Base-by-base conservation (phyloP, 2,888 invertebrate genomes). In the Panzeria rudis region DNA sequence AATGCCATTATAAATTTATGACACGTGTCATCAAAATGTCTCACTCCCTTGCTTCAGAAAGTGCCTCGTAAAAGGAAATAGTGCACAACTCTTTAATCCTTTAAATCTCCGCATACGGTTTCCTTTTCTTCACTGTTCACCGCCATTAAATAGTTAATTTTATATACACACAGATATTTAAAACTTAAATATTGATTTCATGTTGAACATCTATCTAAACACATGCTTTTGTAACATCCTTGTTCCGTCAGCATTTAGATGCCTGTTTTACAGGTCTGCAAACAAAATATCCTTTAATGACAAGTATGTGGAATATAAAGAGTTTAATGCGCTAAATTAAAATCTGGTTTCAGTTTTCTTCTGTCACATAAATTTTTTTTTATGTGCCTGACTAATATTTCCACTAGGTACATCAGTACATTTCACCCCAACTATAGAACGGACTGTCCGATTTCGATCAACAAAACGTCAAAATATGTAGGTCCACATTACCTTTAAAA, bases 1-100 rank as follows among this genome's bases (percentile, higher is more conserved):
- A 64, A 61, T 72, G 44, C 13, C 62, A 69, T 68, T 72, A 61
- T 8, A 61, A 50, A 76, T 61, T 35, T 69, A 52, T 61, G 64
- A n/a, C 47, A 75, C 78, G 75, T 75, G 54, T 23, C 56, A 54
- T 29, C 8, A 41, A 35, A 54, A n/a, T 20, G 17, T 6, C 29
- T 13, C 17, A 13, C 11, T 38, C 47, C 47, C 7, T 11, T 29
- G 17, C 11, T 17, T n/a, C 29, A n/a, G 44, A 64, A 64, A 50
- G 29, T 47, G 29, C 11, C 64, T 71, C 11, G 13, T 23, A 4
- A 78, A 72, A 32, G 44, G 32, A 47, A 64, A 35, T 54, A 64
- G 50, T 64, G 72, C 44, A 64, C 32, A 35, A 38, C n/a, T 52
- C 20, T 11, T 72, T 59, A n/a, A 13, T 50, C 11, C 52, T 52